Conservation (phyloP, 53 echinoderm and acorn worm species). For the Stichopus horrens region DNA sequence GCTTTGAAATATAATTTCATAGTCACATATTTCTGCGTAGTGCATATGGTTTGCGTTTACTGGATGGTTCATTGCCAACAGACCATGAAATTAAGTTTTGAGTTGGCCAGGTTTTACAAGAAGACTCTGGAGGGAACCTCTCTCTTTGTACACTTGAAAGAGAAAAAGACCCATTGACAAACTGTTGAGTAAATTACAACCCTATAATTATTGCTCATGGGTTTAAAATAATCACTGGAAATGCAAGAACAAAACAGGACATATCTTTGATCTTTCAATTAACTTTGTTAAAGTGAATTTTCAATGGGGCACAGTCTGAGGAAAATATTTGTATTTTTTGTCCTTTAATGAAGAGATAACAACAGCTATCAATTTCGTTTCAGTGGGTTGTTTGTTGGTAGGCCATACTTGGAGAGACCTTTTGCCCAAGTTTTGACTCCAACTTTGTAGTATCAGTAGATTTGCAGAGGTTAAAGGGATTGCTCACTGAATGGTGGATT, state of each 20-base stretch:
- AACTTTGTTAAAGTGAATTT: not conserved
- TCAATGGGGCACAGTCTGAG: not conserved
- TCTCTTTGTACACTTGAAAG: not conserved
- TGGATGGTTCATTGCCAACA: conserved; percentile 31
- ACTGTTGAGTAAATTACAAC: conserved; percentile 18
- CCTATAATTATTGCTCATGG: conserved; percentile 3
- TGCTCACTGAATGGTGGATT: too few species aligned
- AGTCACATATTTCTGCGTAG: not conserved
- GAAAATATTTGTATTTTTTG: not conserved
- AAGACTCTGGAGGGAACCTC: not conserved
- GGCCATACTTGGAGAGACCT: not conserved
- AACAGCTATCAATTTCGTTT: too few species aligned
- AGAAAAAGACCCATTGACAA: not conserved
- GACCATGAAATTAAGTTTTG: conserved; percentile 38
- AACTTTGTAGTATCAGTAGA: not conserved
- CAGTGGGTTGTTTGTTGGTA: too few species aligned
- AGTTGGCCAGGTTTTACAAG: not conserved
- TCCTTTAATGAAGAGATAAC: too few species aligned
- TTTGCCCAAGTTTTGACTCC: not conserved
- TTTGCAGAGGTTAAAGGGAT: too few species aligned
- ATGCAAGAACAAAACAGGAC: not conserved
- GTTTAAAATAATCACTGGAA: not conserved
- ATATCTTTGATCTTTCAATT: not conserved
- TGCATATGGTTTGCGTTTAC: conserved; percentile 29
- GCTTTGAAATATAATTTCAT: not conserved